A percentile compares a stretch with the other conserved stretches of the same genome.
These are phyloP conservation scores for Cheilosia variabilis DNA, from an alignment of 2,888 invertebrate genomes.

Conservation along the genomic window DNA sequence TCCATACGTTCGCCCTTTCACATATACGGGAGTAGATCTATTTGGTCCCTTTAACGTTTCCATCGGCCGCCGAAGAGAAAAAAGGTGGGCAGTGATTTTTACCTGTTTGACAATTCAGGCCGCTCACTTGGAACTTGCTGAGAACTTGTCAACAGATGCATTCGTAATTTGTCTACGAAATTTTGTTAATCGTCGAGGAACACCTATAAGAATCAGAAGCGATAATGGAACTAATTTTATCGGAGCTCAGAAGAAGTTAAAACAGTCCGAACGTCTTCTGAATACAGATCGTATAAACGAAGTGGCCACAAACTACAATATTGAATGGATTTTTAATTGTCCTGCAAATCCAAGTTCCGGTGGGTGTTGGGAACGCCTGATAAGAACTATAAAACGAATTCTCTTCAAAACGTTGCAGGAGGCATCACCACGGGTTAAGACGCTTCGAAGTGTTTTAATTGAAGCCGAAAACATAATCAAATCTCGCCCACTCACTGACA, in stretches of 20 bases:
- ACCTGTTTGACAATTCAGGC: no score
- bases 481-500: slow-evolving; percentile 56
- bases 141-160: background rate
- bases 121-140: no score
- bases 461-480: no score
- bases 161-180: background rate
- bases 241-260: slow-evolving; percentile 51
- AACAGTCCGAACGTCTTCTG: slow-evolving; percentile 7
- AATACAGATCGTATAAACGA: slow-evolving; percentile 9
- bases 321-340: slow-evolving; percentile 58
- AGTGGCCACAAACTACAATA: slow-evolving; percentile 13
- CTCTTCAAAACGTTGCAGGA: slow-evolving; percentile 38
- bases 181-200: slow-evolving; percentile 2
- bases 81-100: no score
- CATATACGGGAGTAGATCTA: no score
- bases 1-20: no score
- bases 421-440: slow-evolving; percentile 55
- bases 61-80: no score
- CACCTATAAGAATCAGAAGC: slow-evolving; percentile 46
- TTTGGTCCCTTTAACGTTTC: no score
- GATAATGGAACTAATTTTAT: slow-evolving; percentile 56
- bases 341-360: slow-evolving; percentile 68
- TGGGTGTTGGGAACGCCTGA: slow-evolving; percentile 75
- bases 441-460: slow-evolving; percentile 58
- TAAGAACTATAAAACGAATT: slow-evolving; percentile 47